These are phyloP conservation scores for Heliconius hortense DNA, from an alignment of 2,888 invertebrate species.

Conservation along the genomic window DNA sequence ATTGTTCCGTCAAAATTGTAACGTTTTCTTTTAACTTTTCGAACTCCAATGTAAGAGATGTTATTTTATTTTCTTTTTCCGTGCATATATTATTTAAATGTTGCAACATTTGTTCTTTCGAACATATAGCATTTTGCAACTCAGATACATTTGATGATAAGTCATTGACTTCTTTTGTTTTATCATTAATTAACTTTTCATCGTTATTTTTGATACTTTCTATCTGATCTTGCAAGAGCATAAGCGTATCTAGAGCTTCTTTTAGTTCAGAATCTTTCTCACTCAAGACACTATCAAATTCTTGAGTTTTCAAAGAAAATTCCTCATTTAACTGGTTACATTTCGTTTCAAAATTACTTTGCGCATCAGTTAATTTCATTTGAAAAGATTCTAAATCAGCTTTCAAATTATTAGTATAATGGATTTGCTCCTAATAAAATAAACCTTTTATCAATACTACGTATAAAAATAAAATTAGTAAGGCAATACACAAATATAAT, in stretches of 20 bases:
- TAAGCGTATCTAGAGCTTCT: conserved; percentile 53
- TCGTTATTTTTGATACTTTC: conserved; percentile 49
- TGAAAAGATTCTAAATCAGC: conserved; percentile 57
- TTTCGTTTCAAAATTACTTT: conserved; percentile 48
- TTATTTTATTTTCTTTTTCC: neutral
- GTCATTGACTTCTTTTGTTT: conserved; percentile 46
- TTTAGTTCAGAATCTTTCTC: conserved; percentile 59
- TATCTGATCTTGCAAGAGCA: conserved; percentile 50
- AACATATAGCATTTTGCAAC: conserved; percentile 49
- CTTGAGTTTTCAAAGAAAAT: conserved; percentile 50
- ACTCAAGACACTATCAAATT: conserved; percentile 53
- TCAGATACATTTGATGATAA: conserved; percentile 52
- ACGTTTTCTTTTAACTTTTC: neutral
- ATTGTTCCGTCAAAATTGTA: neutral
- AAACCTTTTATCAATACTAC: conserved; percentile 29
- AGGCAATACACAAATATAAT: neutral
- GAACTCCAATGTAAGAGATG: neutral
- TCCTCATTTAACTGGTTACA: conserved; percentile 55
- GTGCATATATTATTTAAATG: conserved; percentile 43
- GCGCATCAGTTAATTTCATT: conserved; percentile 54
- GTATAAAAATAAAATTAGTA: conserved; percentile 2
- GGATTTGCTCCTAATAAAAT: conserved; percentile 59
- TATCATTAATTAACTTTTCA: conserved; percentile 49
- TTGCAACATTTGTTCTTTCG: conserved; percentile 64
- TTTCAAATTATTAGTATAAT: conserved; percentile 57